Conservation (phyloP, 2,113 vertebrate genomes). For the Mobula birostris region DNA sequence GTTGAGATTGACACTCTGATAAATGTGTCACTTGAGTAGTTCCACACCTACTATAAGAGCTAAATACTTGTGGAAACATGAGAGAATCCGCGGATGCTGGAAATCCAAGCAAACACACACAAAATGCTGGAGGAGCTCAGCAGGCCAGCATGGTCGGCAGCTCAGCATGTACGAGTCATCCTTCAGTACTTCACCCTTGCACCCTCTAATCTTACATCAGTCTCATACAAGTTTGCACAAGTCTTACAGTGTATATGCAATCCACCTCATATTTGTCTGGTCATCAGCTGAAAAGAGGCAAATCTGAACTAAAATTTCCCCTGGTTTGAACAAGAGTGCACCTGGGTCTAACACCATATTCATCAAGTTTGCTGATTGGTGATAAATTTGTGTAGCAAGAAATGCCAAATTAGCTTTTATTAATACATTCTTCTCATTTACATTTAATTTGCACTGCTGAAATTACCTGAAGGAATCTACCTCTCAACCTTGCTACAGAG, state of each 20-base stretch:
- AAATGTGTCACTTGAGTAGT: not conserved
- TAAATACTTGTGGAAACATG: not conserved
- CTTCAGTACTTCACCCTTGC: not conserved
- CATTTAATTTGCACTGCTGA: not conserved
- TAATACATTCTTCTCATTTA: not conserved
- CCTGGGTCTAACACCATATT: not conserved
- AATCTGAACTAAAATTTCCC: not conserved
- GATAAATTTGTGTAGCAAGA: not conserved
- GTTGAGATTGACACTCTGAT: not conserved
- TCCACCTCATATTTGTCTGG: not conserved
- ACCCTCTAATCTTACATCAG: too few relatives aligned
- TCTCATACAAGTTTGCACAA: not conserved
- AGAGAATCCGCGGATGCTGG: too few relatives aligned
- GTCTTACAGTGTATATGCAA: not conserved
- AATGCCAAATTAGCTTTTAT: not conserved
- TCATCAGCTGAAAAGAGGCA: not conserved
- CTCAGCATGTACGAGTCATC: not conserved
- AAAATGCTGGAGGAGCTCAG: too few relatives aligned
- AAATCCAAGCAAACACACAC: too few relatives aligned
- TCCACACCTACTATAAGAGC: not conserved
- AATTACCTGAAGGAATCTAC: too few relatives aligned
- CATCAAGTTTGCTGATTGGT: not conserved
- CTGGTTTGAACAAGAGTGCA: not conserved
- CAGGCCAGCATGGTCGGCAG: not conserved
- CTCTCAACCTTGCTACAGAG: too few relatives aligned